These are phyloP conservation scores for Psammodynastes pulverulentus DNA, from an alignment of 2,113 vertebrate species.

Conservation along the genomic window DNA sequence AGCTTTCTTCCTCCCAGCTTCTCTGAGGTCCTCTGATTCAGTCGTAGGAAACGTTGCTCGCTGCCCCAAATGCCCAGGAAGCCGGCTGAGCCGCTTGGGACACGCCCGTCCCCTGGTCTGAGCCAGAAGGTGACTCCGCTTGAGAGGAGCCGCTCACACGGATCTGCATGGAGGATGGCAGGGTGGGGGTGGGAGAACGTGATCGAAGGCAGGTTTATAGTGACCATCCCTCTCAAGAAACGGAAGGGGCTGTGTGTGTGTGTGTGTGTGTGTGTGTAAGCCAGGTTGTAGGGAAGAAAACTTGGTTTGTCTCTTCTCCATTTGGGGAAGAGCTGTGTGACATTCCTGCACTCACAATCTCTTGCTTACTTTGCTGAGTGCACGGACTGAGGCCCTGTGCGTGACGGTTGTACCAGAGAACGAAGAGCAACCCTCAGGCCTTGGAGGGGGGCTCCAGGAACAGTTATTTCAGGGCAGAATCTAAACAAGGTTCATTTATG, in stretches of 20 bases:
- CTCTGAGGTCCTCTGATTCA: slow-evolving; percentile 45
- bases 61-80: slow-evolving; percentile 17
- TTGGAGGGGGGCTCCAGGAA: background rate
- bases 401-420: no score
- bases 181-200: no score
- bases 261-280: background rate
- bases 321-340: background rate
- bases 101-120: background rate
- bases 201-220: background rate
- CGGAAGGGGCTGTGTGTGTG: background rate
- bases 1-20: slow-evolving; percentile 41
- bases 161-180: background rate
- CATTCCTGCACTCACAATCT: background rate
- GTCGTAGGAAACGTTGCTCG: slow-evolving; percentile 56
- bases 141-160: background rate
- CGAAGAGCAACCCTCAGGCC: background rate
- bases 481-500: background rate
- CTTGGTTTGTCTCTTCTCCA: background rate
- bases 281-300: no score
- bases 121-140: slow-evolving; percentile 56
- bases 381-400: no score
- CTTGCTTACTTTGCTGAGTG: background rate
- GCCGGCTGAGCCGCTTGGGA: background rate
- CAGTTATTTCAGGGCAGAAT: background rate
- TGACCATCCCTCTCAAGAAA: background rate